These are phyloP conservation scores for Diloba caeruleocephala DNA, from an alignment of 2,888 invertebrate species.

Conservation along the genomic window DNA sequence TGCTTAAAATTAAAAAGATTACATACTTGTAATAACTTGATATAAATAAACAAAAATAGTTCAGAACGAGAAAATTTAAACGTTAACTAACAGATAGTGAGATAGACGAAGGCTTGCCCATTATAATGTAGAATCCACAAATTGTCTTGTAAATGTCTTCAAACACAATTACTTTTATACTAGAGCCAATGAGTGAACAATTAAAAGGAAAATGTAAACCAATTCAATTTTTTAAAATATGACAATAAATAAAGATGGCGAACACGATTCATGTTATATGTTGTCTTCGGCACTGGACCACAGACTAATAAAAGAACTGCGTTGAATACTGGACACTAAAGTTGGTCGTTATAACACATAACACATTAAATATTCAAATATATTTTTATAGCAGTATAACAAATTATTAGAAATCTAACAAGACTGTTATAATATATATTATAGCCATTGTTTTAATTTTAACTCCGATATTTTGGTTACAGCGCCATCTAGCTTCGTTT, in stretches of 20 bases:
- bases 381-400: too few relatives aligned
- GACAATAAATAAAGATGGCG: constrained; percentile 16
- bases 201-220: constrained; percentile 20
- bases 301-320: too few relatives aligned
- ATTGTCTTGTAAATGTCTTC: neutral
- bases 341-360: too few relatives aligned
- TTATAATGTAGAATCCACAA: constrained; percentile 29
- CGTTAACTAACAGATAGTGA: constrained; percentile 69
- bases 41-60: constrained; percentile 43
- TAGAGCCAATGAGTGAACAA: constrained; percentile 12
- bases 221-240: constrained; percentile 40
- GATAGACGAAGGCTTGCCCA: constrained; percentile 71
- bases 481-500: too few relatives aligned
- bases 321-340: too few relatives aligned
- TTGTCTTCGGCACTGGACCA: too few relatives aligned
- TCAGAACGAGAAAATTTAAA: constrained; percentile 26
- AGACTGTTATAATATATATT: too few relatives aligned
- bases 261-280: too few relatives aligned
- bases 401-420: too few relatives aligned
- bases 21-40: constrained; percentile 52
- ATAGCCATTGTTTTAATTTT: too few relatives aligned
- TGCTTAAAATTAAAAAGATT: constrained; percentile 41
- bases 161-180: constrained; percentile 7
- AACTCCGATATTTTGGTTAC: too few relatives aligned
- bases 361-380: too few relatives aligned